These are phyloP conservation scores for Potamilus streckersoni DNA, from an alignment of 1,140 invertebrate genomes.

Conservation along the genomic window DNA sequence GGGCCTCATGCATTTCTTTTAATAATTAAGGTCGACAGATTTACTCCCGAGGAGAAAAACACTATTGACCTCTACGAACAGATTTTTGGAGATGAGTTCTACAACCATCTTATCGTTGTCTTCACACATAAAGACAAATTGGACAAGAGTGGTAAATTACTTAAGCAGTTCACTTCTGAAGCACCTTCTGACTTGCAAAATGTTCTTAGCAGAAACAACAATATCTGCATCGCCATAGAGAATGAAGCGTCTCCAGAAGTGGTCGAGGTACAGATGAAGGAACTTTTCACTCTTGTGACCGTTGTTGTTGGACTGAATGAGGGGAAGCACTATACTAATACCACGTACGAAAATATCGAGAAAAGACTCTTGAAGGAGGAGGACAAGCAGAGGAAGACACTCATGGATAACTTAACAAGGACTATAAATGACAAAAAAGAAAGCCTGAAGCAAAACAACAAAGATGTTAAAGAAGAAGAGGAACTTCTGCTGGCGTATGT, in stretches of 20 bases:
- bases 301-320: background rate
- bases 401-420: too few species aligned
- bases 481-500: too few species aligned
- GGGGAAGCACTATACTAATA: background rate
- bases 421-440: too few species aligned
- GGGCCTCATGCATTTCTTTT: conserved; percentile 31
- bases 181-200: background rate
- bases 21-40: conserved; percentile 17
- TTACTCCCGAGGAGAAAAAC: background rate
- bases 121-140: conserved; percentile 10
- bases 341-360: too few species aligned
- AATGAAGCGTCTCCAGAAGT: background rate
- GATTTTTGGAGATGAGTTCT: conserved; percentile 5
- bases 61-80: too few species aligned
- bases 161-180: background rate
- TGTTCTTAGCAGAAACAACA: background rate
- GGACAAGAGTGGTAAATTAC: background rate
- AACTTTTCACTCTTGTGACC: background rate
- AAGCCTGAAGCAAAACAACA: too few species aligned
- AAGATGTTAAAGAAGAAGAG: too few species aligned
- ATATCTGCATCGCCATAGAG: background rate
- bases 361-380: too few species aligned
- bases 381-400: too few species aligned
- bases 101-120: conserved; percentile 8
- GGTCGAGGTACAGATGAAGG: background rate